Conservation (phyloP, 2,113 vertebrate genomes). For the Uria lomvia region DNA sequence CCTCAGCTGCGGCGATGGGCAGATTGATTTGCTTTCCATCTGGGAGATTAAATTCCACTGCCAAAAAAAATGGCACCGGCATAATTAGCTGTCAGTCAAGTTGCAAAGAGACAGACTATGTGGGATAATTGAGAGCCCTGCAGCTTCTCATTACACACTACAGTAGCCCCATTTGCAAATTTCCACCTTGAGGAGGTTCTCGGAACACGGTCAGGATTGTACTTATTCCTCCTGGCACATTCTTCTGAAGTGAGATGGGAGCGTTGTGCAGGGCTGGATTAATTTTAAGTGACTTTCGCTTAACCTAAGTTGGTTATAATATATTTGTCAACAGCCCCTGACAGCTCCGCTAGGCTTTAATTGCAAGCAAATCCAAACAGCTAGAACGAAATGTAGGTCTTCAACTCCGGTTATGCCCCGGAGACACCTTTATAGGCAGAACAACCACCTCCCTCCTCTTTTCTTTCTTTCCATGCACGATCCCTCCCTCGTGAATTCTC, state of each 20-base stretch:
- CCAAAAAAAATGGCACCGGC: constrained; percentile 77
- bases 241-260: constrained; percentile 22
- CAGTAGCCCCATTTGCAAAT: constrained; percentile 64
- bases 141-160: constrained; percentile 76
- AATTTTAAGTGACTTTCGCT: constrained; percentile 33
- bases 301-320: constrained; percentile 21
- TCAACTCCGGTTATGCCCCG: background rate
- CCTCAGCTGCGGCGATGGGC: constrained; percentile 85
- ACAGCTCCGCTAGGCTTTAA: constrained; percentile 46
- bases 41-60: constrained; percentile 87
- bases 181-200: constrained; percentile 64
- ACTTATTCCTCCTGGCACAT: background rate
- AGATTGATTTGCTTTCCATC: constrained; percentile 93
- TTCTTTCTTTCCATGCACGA: background rate
- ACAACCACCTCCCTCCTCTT: background rate
- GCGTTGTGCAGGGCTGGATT: background rate
- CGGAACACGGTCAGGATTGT: background rate
- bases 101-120: constrained; percentile 57
- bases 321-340: constrained; percentile 49
- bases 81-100: constrained; percentile 86
- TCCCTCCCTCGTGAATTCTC: background rate
- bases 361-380: constrained; percentile 4
- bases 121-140: constrained; percentile 76
- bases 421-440: background rate
- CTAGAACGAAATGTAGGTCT: background rate